Evolutionary conservation across 2,888 invertebrate species (phyloP).

Genomic region (Protodeltote pygarga): DNA sequence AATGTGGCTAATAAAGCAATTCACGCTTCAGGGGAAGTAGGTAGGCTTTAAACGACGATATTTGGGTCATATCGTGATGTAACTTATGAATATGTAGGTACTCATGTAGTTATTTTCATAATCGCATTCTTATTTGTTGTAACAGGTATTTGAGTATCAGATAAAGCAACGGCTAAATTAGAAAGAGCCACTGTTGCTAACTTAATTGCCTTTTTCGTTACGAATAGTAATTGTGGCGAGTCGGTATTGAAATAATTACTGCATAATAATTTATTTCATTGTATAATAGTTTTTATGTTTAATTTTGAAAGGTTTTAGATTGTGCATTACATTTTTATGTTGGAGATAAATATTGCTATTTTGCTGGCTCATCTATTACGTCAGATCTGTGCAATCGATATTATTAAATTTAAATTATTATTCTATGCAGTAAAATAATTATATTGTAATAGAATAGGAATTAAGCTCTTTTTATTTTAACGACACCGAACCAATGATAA

Average conservation of each 20-base stretch:
- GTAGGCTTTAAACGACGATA: constrained; percentile 59
- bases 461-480: no score
- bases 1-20: constrained; percentile 60
- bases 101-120: constrained; percentile 71
- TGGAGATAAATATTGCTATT: constrained; percentile 10
- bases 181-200: constrained; percentile 38
- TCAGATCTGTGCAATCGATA: no score
- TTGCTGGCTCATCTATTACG: no score
- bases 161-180: constrained; percentile 56
- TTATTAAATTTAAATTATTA: no score
- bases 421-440: no score
- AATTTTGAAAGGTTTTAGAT: constrained; percentile 12
- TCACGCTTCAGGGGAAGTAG: constrained; percentile 67
- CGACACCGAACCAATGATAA: no score
- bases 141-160: constrained; percentile 54
- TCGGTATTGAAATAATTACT: constrained; percentile 37
- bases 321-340: constrained; percentile 1
- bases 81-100: constrained; percentile 67
- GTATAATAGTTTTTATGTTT: constrained; percentile 10
- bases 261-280: constrained; percentile 9
- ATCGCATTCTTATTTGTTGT: constrained; percentile 67
- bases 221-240: constrained; percentile 45
- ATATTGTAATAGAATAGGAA: no score
- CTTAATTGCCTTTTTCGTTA: constrained; percentile 52
- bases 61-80: constrained; percentile 71